Evolutionary conservation across 2,797 vertebrate species (phyloP), one percentile per base, ranked within the genome.

Genomic region (Myotis myotis): DNA sequence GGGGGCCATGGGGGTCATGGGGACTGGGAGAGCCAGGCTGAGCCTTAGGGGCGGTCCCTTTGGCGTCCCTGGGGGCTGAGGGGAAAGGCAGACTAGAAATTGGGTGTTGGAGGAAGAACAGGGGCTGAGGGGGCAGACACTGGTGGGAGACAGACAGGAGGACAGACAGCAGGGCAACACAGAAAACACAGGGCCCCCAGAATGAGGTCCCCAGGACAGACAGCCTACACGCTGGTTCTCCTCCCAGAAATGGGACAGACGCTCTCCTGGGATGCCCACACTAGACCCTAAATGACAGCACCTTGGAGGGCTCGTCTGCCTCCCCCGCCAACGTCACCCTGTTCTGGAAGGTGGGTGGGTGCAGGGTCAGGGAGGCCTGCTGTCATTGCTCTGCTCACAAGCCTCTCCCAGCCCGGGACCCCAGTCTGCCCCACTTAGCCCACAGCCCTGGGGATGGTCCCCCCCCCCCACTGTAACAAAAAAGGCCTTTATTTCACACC

Each of bases 81-180:
- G 30, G 25, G 47, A 28, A 62, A 87, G 72, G 64, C 19, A 55
- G 38, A 44, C 36, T 30, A 87, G 81, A 66, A 28, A 41, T 0
- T 25, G 70, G 75, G 76, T 83, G 19, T 60, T 30, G 47, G 25
- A 85, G 62, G 82, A 92, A 78, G 70, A 84, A 68, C 86, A 53
- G 60, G 79, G 86, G 36, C 60, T 11, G 22, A 91, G 16, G 44
- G 33, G 36, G 36, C 81, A 90, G 84, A 96, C 93, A 87, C 70
- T 30, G 22, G 74, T 62, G 51, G 60, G 81, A 95, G 90, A 97
- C 96, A 97, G 90, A 96, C 97, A 95, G 55, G n/a, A 80, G 30
- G 96, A 97, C 97, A 96, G 93, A 97, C 97, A 91, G 81, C 44
- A 88, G 25, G 94, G 96, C 95, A 75, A 90, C 70, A 96, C 16